These are phyloP conservation scores for Caradrina kadenii DNA, from an alignment of 2,888 invertebrate genomes.

Conservation along the genomic window DNA sequence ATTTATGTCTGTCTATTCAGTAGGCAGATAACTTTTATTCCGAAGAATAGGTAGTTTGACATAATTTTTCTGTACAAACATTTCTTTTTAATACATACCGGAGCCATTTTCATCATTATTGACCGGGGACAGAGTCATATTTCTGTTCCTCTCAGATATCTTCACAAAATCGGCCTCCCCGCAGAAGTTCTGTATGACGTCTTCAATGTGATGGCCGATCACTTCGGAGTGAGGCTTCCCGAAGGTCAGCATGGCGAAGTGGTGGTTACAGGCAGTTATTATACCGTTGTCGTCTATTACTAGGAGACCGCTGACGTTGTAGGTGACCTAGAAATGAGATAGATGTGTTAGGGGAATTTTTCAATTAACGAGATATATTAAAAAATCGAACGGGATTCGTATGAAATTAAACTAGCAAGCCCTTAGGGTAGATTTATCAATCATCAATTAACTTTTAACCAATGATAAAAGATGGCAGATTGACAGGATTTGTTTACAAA, in stretches of 20 bases:
- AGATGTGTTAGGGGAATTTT: background rate
- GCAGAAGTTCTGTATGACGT: conserved; percentile 92
- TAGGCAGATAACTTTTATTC: no score
- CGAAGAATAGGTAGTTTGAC: no score
- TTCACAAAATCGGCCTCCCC: conserved; percentile 89
- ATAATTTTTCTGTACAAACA: no score
- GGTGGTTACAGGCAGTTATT: conserved; percentile 92
- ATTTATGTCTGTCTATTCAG: no score
- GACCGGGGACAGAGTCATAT: conserved; percentile 90
- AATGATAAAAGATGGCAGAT: no score
- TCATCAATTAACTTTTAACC: no score
- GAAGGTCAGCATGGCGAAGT: conserved; percentile 92
- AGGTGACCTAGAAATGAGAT: conserved; percentile 84
- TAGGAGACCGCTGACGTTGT: conserved; percentile 92
- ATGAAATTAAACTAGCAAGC: no score
- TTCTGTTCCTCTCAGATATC: conserved; percentile 81
- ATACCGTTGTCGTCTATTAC: conserved; percentile 91
- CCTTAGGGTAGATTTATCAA: no score
- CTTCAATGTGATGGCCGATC: conserved; percentile 89
- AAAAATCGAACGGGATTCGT: no score
- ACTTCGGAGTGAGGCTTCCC: conserved; percentile 91
- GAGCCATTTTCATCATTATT: conserved; percentile 88
- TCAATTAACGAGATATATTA: no score
- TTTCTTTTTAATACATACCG: no score
- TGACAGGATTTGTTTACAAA: no score